phyloP scores from a whole-genome alignment of 2,113 vertebrate genomes.

The Macrotus californicus region DNA sequence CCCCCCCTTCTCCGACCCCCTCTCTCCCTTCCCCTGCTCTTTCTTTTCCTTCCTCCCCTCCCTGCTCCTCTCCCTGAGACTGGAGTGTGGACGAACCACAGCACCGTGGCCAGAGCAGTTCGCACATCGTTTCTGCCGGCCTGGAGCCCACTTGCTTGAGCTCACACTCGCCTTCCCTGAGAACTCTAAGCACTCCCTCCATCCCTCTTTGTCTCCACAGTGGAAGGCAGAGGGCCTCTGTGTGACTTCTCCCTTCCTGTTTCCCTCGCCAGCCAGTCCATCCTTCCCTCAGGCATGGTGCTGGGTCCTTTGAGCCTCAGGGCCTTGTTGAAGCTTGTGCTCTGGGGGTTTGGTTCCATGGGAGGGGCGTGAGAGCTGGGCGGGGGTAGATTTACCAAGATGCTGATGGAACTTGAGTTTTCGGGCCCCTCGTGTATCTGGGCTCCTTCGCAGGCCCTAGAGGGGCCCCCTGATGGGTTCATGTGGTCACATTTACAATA shows the following conservation, averaged over 20 bases:
- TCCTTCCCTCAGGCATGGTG: neutral
- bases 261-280: neutral
- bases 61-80: neutral
- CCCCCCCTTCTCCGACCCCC: rapidly evolving
- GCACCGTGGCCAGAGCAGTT: neutral
- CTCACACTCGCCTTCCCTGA: neutral
- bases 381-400: neutral
- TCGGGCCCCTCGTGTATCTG: neutral
- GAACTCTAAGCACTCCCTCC: neutral
- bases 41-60: neutral
- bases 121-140: neutral
- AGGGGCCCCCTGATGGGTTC: neutral
- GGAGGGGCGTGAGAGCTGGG: neutral
- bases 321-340: neutral
- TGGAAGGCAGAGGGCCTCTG: neutral
- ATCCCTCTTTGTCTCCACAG: neutral
- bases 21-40: no score
- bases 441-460: neutral
- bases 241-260: neutral
- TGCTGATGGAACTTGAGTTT: neutral
- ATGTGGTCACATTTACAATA: neutral
- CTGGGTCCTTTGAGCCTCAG: neutral
- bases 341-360: neutral
- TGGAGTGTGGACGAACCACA: neutral
- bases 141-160: neutral